phyloP scores from a whole-genome alignment of 2,797 vertebrate species.

The Gymnoscopelus braueri region DNA sequence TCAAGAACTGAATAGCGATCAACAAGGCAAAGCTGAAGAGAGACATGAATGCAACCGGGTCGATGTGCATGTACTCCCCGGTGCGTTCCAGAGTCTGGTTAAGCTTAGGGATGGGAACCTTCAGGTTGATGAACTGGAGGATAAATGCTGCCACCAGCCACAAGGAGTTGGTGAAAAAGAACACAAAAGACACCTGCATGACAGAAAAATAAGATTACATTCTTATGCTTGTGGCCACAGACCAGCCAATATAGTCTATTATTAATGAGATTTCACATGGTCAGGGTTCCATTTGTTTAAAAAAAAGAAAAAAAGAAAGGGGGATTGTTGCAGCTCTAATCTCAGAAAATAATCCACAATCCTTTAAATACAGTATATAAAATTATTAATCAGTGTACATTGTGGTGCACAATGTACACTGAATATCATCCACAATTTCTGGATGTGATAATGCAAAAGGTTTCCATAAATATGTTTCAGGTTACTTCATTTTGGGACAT shows the following conservation, averaged over 20 bases:
- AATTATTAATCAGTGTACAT: not conserved
- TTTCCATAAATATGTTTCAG: not conserved
- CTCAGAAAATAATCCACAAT: too few relatives aligned
- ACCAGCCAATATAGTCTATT: too few relatives aligned
- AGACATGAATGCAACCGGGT: constrained; percentile 78
- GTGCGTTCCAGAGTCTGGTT: not conserved
- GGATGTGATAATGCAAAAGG: not conserved
- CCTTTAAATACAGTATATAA: too few relatives aligned
- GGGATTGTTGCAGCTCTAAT: too few relatives aligned
- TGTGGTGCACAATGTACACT: not conserved
- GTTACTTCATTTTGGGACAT: not conserved
- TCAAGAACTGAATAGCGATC: constrained; percentile 72
- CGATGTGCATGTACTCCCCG: constrained; percentile 10
- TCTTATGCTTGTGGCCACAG: not conserved
- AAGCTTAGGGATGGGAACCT: constrained; percentile 49
- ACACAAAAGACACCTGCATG: constrained; percentile 71
- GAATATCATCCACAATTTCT: too few relatives aligned
- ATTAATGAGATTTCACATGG: not conserved
- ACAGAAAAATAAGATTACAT: not conserved
- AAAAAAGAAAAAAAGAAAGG: too few relatives aligned
- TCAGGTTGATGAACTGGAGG: constrained; percentile 55
- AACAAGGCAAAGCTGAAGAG: constrained; percentile 69
- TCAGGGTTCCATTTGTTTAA: too few relatives aligned
- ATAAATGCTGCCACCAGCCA: constrained; percentile 74
- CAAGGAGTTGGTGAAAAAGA: constrained; percentile 70